These are phyloP conservation scores for Encarsia formosa DNA, from an alignment of 2,888 invertebrate species.

Conservation along the genomic window DNA sequence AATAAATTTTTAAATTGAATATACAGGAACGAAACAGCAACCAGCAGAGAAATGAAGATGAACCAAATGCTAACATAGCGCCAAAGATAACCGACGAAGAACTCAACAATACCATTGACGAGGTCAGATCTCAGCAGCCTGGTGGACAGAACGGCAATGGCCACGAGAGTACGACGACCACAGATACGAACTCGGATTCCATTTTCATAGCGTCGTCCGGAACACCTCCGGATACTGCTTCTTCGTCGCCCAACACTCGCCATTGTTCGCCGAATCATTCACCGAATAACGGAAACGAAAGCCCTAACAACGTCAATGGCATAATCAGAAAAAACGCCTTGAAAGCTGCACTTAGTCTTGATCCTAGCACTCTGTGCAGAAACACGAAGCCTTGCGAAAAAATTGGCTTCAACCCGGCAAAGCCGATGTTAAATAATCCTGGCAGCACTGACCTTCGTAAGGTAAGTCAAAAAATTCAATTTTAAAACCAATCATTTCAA, in stretches of 20 bases:
- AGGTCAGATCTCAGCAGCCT: constrained; percentile 4
- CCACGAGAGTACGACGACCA: constrained; percentile 39
- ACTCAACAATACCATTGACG: neutral
- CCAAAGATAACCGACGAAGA: constrained; percentile 7
- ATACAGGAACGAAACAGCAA: neutral
- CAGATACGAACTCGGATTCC: constrained; percentile 43
- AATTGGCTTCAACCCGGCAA: constrained; percentile 43
- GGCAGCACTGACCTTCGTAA: constrained; percentile 34
- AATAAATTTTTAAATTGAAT: neutral
- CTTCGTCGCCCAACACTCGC: constrained; percentile 44
- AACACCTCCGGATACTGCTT: constrained; percentile 36
- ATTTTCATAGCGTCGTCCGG: constrained; percentile 32
- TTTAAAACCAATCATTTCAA: neutral
- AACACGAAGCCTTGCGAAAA: constrained; percentile 46
- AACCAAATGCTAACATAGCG: constrained; percentile 12
- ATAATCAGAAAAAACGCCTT: constrained; percentile 45
- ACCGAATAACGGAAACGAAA: constrained; percentile 26
- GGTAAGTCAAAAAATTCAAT: neutral
- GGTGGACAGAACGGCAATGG: constrained; percentile 34
- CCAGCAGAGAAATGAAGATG: neutral
- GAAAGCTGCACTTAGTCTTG: constrained; percentile 50
- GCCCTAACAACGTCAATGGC: constrained; percentile 42
- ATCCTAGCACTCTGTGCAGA: constrained; percentile 45
- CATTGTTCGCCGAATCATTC: constrained; percentile 43
- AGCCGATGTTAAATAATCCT: constrained; percentile 33